Base-by-base conservation (phyloP, 2,113 vertebrate genomes). In the Psettodes erumei region DNA sequence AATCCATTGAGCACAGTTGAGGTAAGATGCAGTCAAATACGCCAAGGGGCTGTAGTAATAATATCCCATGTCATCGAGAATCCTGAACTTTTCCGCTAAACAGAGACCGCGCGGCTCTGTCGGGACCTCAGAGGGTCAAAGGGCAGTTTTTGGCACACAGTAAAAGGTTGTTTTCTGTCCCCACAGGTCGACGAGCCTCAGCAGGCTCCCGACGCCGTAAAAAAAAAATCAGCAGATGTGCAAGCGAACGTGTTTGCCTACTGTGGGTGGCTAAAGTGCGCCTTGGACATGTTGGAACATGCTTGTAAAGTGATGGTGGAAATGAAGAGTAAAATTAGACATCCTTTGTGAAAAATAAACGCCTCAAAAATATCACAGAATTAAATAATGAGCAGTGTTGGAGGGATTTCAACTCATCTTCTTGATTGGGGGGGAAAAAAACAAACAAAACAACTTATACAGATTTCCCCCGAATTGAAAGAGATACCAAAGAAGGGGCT, bases 21-120 rank as follows among this genome's bases (percentile, higher is more conserved):
- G 96, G 96, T 97, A 96, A 96, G 94, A 95, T 94, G 95, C 95
- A 95, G 94, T 94, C 92, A 93, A 94, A 95, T 91, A 95, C 90
- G 91, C 94, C 86, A n/a, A n/a, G 37, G 91, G 94, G 77, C 93
- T 93, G 93, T 94, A 91, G 93, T 75, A 78, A 47, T 73, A 86
- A 60, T 76, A 83, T 79, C 66, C n/a, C 62, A 76, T 63, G 55
- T 76, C 53, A 30, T 33, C 47, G 53, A 75, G 68, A 75, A 95
- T 95, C 95, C 95, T 95, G 95, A 95, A 95, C 90, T 92, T 15
- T 30, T 94, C 93, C 90, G 93, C 90, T 91, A 94, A 90, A 94
- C 92, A 87, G 94, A 94, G 93, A 93, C 63, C 48, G 67, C 65
- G 40, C 62, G 76, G 68, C 71, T 75, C 63, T 48, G n/a, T 69